Evolutionary conservation across 2,888 invertebrate genomes (phyloP).

Genomic region (Papilio gigon): DNA sequence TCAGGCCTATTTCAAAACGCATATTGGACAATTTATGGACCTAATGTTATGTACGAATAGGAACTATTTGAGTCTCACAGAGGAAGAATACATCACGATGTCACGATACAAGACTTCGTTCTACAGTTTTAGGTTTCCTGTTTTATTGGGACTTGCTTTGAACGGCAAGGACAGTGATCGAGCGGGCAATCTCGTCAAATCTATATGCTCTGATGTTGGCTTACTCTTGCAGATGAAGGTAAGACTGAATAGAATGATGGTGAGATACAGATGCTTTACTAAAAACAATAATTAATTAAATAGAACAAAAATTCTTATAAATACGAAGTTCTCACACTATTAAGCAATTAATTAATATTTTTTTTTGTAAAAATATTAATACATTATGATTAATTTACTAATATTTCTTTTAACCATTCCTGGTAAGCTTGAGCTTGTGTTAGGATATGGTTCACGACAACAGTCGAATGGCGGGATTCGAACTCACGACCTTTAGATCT

Average conservation of each 20-base stretch:
- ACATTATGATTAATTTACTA: no score
- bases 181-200: constrained; percentile 24
- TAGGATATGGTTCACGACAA: no score
- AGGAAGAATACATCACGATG: constrained; percentile 16
- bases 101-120: constrained; percentile 20
- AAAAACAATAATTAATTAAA: no score
- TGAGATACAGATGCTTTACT: background rate
- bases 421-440: no score
- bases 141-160: constrained; percentile 22
- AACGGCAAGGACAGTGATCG: constrained; percentile 1
- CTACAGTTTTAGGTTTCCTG: constrained; percentile 23
- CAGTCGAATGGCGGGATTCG: no score
- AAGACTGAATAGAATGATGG: background rate
- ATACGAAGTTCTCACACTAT: background rate
- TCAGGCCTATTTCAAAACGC: constrained; percentile 32
- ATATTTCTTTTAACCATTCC: no score
- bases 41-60: constrained; percentile 9
- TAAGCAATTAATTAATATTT: no score
- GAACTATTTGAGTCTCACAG: constrained; percentile 21
- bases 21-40: constrained; percentile 32
- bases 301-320: background rate
- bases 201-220: constrained; percentile 27
- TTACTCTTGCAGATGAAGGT: constrained; percentile 38
- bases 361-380: no score
- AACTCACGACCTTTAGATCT: no score